Percentiles rank a stretch among this genome's conserved stretches.
Conservation (phyloP, 2,113 vertebrate species). For the Pitta sordida region DNA sequence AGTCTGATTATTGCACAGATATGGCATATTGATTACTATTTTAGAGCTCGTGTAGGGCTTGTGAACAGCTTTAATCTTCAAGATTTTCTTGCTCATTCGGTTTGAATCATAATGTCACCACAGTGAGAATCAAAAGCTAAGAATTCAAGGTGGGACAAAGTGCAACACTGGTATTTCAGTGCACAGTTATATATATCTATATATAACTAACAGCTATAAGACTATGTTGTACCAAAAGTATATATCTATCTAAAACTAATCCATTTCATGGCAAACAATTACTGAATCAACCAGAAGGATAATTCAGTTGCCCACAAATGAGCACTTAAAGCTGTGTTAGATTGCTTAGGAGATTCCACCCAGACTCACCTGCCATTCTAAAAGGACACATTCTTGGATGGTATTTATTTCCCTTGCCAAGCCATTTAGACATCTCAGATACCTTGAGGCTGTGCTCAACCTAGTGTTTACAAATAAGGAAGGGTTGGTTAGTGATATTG, state of each 20-base stretch:
- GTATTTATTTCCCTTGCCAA: background rate
- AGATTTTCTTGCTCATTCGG: background rate
- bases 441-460: no score
- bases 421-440: background rate
- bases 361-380: background rate
- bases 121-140: background rate
- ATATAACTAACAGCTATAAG: background rate
- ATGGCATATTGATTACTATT: background rate
- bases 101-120: background rate
- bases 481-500: no score
- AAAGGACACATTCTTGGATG: background rate
- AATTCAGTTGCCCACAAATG: background rate
- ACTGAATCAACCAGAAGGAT: background rate
- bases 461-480: no score
- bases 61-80: background rate
- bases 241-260: background rate
- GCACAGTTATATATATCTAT: no score
- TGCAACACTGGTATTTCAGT: background rate
- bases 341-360: background rate
- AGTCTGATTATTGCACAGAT: background rate
- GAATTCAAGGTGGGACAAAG: background rate
- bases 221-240: background rate
- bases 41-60: background rate
- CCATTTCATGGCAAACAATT: background rate
- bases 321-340: background rate